phyloP scores from a whole-genome alignment of 2,113 vertebrate species.

The Gymnogyps californianus region DNA sequence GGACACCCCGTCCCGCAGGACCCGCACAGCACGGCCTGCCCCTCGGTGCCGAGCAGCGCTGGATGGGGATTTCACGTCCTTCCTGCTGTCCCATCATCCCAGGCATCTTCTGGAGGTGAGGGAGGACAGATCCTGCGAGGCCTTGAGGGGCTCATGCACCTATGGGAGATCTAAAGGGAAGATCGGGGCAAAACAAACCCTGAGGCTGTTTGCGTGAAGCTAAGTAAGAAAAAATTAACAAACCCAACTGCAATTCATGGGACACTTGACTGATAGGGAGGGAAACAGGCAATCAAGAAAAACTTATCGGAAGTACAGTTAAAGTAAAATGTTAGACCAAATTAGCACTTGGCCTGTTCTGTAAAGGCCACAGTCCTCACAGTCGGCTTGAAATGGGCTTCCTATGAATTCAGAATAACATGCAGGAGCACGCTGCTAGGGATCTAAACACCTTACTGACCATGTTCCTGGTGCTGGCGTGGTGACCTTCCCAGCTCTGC shows the following conservation, averaged over 20 bases:
- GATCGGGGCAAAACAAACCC: background rate
- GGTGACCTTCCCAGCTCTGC: background rate
- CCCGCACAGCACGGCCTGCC: background rate
- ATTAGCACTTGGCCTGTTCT: background rate
- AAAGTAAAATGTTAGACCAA: background rate
- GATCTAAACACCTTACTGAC: background rate
- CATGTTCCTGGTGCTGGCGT: accelerated
- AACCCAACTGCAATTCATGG: background rate
- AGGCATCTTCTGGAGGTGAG: background rate
- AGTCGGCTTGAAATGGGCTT: accelerated
- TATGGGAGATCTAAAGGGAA: background rate
- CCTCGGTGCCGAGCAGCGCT: accelerated
- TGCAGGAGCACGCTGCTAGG: background rate
- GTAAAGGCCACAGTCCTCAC: background rate
- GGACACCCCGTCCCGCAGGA: accelerated
- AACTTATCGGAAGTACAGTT: background rate
- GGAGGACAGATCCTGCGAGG: background rate
- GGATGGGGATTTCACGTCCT: background rate
- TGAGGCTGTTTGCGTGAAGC: background rate
- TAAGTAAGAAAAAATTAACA: background rate
- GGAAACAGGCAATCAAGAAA: background rate
- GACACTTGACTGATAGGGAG: background rate
- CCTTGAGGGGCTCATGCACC: background rate
- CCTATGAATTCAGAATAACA: background rate
- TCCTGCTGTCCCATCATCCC: too few species aligned